phyloP scores from a whole-genome alignment of 2,797 vertebrate genomes.

The Benthosema pterotum region DNA sequence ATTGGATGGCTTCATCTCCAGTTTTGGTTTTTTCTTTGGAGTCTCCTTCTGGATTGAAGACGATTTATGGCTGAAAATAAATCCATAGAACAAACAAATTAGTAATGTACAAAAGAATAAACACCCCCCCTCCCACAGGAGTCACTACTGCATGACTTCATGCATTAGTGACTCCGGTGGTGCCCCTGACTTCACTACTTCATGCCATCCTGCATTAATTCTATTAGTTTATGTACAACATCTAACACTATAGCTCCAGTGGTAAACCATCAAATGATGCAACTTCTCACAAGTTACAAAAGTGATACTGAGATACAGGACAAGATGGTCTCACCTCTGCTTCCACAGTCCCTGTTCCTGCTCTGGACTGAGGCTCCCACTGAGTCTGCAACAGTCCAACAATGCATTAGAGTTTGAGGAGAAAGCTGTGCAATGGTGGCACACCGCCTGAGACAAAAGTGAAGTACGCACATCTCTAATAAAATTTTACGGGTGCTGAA shows the following conservation, averaged over 20 bases:
- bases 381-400: conserved; percentile 85
- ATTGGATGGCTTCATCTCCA: conserved; percentile 99
- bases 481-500: too few relatives aligned
- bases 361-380: conserved; percentile 94
- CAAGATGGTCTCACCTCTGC: conserved; percentile 85
- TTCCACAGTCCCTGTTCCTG: conserved; percentile 99
- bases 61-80: conserved; percentile 91
- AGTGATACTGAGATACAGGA: background rate
- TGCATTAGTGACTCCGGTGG: too few relatives aligned
- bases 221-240: too few relatives aligned
- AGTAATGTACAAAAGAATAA: background rate
- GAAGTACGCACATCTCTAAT: too few relatives aligned
- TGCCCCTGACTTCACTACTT: too few relatives aligned
- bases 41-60: conserved; percentile 99
- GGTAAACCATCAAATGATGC: background rate
- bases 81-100: conserved; percentile 48
- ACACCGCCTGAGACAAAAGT: too few relatives aligned
- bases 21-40: conserved; percentile 99
- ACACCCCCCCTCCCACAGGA: too few relatives aligned
- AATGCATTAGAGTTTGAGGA: too few relatives aligned
- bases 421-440: background rate
- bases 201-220: too few relatives aligned
- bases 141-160: too few relatives aligned
- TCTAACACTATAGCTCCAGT: too few relatives aligned
- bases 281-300: background rate